phyloP scores from a whole-genome alignment of 2,888 invertebrate genomes.

The Eupithecia inturbata region DNA sequence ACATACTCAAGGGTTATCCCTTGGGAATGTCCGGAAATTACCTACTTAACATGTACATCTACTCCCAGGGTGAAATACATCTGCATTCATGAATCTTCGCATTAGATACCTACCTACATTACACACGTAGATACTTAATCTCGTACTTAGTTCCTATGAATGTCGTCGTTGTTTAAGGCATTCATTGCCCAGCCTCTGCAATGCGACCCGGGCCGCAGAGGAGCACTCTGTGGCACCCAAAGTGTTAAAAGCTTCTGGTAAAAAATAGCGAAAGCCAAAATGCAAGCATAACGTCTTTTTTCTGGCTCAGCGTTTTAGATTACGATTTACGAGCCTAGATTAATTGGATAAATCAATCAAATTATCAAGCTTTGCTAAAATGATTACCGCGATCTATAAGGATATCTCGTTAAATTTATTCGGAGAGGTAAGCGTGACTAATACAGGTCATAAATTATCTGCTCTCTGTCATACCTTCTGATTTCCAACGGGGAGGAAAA shows the following conservation, averaged over 20 bases:
- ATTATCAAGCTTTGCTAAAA: slow-evolving; percentile 2
- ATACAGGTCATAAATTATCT: neutral
- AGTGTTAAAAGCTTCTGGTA: neutral
- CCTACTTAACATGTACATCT: neutral
- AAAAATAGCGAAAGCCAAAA: neutral
- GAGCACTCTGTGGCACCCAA: too few species aligned
- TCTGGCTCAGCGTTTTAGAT: neutral
- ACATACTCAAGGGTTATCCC: neutral
- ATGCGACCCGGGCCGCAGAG: too few species aligned
- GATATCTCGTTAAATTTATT: slow-evolving; percentile 2
- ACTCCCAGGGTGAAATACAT: neutral
- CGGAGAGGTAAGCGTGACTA: neutral
- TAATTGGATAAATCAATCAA: neutral
- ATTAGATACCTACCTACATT: neutral
- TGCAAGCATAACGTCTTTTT: neutral
- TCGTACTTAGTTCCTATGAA: neutral
- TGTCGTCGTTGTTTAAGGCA: too few species aligned
- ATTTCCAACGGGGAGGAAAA: neutral
- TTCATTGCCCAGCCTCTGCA: neutral
- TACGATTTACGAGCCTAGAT: neutral
- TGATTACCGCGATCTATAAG: neutral
- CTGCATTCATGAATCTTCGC: neutral
- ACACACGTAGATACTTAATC: neutral
- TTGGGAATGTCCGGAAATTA: neutral
- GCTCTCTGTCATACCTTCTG: neutral